A percentile compares a stretch with the other conserved stretches of the same genome.
These are phyloP conservation scores for Parelbella ahira DNA, from an alignment of 2,888 invertebrate genomes.

Conservation along the genomic window DNA sequence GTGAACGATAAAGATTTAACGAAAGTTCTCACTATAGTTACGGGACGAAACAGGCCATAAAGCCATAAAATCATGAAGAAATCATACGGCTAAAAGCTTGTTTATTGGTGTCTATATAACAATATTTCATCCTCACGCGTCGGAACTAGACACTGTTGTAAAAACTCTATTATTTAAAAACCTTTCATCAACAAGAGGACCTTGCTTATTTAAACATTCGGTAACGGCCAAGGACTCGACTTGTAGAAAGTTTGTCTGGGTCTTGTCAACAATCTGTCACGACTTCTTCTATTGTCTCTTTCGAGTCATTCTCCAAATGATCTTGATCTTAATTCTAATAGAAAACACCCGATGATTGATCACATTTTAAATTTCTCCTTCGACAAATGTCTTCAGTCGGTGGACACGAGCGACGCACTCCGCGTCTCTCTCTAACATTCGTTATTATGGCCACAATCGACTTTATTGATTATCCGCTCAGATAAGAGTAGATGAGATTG, in stretches of 20 bases:
- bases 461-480: constrained; percentile 21
- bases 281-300: constrained; percentile 53
- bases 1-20: constrained; percentile 52
- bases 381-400: constrained; percentile 14
- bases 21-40: constrained; percentile 48
- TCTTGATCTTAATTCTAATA: constrained; percentile 59
- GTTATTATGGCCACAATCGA: constrained; percentile 18
- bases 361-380: constrained; percentile 27
- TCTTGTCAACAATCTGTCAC: constrained; percentile 62
- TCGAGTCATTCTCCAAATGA: constrained; percentile 46
- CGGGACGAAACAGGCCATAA: constrained; percentile 59
- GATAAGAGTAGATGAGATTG: constrained; percentile 14
- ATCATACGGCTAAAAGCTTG: constrained; percentile 51
- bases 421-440: constrained; percentile 11
- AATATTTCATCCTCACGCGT: constrained; percentile 69
- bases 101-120: constrained; percentile 70
- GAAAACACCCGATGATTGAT: constrained; percentile 24
- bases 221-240: constrained; percentile 64
- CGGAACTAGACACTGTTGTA: constrained; percentile 33
- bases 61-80: constrained; percentile 67
- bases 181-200: constrained; percentile 48
- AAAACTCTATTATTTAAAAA: constrained; percentile 38
- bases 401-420: constrained; percentile 15
- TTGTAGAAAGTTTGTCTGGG: constrained; percentile 58
- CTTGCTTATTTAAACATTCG: constrained; percentile 45